phyloP scores from a whole-genome alignment of 2,113 vertebrate species.

The Heterochromis multidens region DNA sequence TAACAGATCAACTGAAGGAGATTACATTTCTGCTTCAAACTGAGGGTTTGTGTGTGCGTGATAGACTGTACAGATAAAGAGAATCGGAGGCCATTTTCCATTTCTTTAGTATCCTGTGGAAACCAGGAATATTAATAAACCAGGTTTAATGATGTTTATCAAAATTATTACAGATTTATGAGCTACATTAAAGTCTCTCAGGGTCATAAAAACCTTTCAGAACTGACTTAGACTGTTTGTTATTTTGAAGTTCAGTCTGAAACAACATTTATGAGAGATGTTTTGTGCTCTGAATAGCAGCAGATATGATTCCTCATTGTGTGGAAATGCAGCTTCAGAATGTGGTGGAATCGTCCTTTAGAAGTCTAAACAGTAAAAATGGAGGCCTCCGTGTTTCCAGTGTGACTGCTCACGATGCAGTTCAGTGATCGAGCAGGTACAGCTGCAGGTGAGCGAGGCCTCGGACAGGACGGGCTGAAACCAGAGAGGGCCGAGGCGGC shows the following conservation, averaged over 20 bases:
- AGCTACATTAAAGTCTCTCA: background rate
- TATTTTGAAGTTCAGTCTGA: background rate
- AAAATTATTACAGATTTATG: background rate
- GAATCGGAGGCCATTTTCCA: background rate
- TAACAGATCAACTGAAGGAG: conserved; percentile 19
- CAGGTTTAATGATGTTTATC: background rate
- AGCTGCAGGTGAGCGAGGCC: conserved; percentile 32
- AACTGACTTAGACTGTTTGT: background rate
- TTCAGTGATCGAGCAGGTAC: conserved; percentile 21
- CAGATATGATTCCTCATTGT: background rate
- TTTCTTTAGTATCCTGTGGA: background rate
- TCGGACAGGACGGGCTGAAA: conserved; percentile 54
- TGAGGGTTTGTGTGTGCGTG: background rate
- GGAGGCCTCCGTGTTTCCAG: background rate
- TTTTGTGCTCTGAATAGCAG: background rate
- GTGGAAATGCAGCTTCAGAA: background rate
- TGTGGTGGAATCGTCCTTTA: background rate
- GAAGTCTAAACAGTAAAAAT: background rate
- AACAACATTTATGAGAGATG: background rate
- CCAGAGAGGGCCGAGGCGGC: conserved; percentile 61
- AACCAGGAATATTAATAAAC: background rate
- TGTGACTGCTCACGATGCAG: background rate
- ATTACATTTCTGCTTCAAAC: conserved; percentile 5
- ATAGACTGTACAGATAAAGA: background rate
- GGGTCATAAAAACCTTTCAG: background rate